Conservation (phyloP, 2,888 invertebrate species). For the Hecatera dysodea region DNA sequence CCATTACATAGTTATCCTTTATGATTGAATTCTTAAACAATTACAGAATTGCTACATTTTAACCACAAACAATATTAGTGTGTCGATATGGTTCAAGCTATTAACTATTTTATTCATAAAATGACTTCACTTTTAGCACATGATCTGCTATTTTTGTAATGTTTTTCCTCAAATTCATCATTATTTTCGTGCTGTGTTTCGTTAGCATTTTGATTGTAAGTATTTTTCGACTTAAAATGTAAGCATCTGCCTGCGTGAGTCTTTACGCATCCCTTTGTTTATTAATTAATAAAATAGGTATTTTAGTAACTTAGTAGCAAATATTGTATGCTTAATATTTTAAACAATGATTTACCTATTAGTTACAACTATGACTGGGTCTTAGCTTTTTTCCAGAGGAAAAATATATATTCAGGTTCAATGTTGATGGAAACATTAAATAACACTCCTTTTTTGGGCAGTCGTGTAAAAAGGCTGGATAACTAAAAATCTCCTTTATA, state of each 20-base stretch:
- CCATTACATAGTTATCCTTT: background rate
- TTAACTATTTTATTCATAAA: conserved; percentile 28
- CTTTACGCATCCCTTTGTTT: conserved; percentile 22
- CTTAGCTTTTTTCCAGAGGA: background rate
- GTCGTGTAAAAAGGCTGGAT: no score
- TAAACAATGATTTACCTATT: background rate
- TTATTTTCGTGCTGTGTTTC: conserved; percentile 20
- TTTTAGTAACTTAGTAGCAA: background rate
- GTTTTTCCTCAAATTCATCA: conserved; percentile 43
- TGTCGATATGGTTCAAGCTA: background rate
- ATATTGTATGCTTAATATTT: background rate
- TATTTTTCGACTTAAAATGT: conserved; percentile 5
- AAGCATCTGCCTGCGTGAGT: background rate
- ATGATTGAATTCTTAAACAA: conserved; percentile 39
- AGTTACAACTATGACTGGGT: background rate
- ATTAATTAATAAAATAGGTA: background rate
- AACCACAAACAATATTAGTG: conserved; percentile 35
- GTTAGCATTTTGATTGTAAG: conserved; percentile 11
- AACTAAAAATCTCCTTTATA: no score
- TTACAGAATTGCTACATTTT: conserved; percentile 31
- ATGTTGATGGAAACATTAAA: no score
- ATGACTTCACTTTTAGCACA: conserved; percentile 41
- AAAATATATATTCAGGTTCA: background rate
- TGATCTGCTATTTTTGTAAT: conserved; percentile 30
- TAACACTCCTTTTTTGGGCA: no score